Conservation (phyloP, 2,113 vertebrate species). For the Meriones unguiculatus region DNA sequence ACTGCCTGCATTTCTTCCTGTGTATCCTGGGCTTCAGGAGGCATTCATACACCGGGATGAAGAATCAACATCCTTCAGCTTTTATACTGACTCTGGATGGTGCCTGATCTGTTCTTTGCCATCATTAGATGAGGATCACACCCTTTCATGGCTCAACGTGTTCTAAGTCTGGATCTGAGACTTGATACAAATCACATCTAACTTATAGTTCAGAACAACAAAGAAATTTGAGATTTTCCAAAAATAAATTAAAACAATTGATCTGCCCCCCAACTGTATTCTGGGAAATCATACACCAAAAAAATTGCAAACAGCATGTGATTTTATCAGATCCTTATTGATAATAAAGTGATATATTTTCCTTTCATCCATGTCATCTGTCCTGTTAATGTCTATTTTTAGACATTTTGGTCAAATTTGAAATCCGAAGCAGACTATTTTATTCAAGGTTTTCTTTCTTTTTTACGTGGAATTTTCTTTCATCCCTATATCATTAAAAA, state of each 20-base stretch:
- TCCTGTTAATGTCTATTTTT: background rate
- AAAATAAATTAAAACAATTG: conserved; percentile 1
- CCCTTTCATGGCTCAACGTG: background rate
- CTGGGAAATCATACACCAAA: background rate
- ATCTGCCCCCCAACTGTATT: background rate
- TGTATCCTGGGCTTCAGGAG: background rate
- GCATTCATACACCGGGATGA: background rate
- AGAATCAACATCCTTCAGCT: background rate
- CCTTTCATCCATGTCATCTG: background rate
- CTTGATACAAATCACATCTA: background rate
- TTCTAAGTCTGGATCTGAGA: background rate
- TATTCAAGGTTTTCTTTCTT: conserved; percentile 5
- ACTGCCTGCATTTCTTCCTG: background rate
- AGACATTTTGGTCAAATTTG: conserved; percentile 71
- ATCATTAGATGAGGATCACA: background rate
- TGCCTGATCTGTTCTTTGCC: background rate
- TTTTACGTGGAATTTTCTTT: conserved; percentile 66
- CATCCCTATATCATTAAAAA: conserved; percentile 40
- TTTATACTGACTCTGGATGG: background rate
- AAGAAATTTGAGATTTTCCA: background rate
- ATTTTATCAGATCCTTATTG: conserved; percentile 24
- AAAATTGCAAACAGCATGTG: background rate
- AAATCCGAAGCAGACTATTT: conserved; percentile 70
- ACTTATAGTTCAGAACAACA: background rate
- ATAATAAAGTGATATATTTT: background rate